phyloP scores from a whole-genome alignment of 2,888 invertebrate species.

The Torymus texanus region DNA sequence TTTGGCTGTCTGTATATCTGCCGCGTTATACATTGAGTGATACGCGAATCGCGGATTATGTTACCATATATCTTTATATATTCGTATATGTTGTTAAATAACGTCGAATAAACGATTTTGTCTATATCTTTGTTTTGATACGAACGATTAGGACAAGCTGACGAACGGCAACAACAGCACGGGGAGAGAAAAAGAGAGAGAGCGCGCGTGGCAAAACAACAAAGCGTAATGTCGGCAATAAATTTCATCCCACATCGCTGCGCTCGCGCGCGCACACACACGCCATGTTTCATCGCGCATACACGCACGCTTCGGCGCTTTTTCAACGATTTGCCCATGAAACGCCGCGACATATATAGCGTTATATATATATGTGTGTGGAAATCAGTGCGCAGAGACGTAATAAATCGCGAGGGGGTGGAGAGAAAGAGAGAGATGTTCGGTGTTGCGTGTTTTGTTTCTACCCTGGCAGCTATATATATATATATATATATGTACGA shows the following conservation, averaged over 20 bases:
- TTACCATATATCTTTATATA: too few relatives aligned
- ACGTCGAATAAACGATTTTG: too few relatives aligned
- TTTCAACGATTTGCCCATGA: slow-evolving; percentile 16
- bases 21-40: too few relatives aligned
- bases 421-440: too few relatives aligned
- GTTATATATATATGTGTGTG: neutral
- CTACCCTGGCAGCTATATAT: neutral
- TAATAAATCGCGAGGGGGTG: slow-evolving; percentile 1
- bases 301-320: neutral
- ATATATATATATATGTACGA: too few relatives aligned
- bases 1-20: too few relatives aligned
- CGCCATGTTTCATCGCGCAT: too few relatives aligned
- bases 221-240: slow-evolving; percentile 12
- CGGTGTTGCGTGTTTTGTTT: neutral
- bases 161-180: neutral
- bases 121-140: too few relatives aligned
- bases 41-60: too few relatives aligned
- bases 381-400: slow-evolving; percentile 3
- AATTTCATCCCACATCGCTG: slow-evolving; percentile 6
- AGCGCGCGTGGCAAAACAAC: neutral
- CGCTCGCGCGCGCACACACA: neutral
- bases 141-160: too few relatives aligned
- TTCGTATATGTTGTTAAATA: too few relatives aligned
- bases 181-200: neutral
- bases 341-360: neutral